Evolutionary conservation across 1,140 invertebrate genomes (phyloP).

Genomic region (Aphelenchoides fujianensis): DNA sequence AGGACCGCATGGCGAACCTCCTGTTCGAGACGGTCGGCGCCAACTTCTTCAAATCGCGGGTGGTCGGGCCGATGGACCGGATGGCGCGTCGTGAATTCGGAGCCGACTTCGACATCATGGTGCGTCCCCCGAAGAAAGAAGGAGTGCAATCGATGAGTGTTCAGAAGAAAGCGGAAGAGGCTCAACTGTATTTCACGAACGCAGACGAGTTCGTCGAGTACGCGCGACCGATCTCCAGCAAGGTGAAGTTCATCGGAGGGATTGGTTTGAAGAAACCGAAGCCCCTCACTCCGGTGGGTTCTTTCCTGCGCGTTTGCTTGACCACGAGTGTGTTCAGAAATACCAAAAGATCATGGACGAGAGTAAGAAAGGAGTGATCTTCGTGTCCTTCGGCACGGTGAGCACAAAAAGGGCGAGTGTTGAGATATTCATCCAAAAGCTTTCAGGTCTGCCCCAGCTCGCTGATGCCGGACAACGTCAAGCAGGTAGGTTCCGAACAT

Average conservation of each 20-base stretch:
- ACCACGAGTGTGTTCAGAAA: neutral
- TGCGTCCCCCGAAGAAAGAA: neutral
- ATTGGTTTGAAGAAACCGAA: slow-evolving; percentile 16
- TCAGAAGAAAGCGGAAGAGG: neutral
- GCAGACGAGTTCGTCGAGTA: neutral
- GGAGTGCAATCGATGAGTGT: neutral
- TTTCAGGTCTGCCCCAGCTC: slow-evolving; percentile 21
- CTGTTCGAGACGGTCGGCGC: neutral
- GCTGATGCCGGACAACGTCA: slow-evolving; percentile 39
- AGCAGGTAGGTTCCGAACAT: no score
- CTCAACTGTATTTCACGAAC: neutral
- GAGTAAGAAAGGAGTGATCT: slow-evolving; percentile 22
- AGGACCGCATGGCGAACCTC: neutral
- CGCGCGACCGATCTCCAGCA: neutral
- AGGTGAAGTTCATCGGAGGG: slow-evolving; percentile 10
- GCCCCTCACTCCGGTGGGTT: neutral
- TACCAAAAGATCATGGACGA: slow-evolving; percentile 5
- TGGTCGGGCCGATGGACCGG: neutral
- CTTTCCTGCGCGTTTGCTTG: neutral
- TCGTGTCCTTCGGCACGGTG: slow-evolving; percentile 37
- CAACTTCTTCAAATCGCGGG: neutral
- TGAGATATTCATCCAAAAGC: neutral
- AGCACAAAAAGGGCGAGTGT: neutral
- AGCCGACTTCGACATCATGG: neutral
- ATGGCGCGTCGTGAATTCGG: neutral